Conservation (phyloP, 1,140 invertebrate species). For the Formica exsecta region DNA sequence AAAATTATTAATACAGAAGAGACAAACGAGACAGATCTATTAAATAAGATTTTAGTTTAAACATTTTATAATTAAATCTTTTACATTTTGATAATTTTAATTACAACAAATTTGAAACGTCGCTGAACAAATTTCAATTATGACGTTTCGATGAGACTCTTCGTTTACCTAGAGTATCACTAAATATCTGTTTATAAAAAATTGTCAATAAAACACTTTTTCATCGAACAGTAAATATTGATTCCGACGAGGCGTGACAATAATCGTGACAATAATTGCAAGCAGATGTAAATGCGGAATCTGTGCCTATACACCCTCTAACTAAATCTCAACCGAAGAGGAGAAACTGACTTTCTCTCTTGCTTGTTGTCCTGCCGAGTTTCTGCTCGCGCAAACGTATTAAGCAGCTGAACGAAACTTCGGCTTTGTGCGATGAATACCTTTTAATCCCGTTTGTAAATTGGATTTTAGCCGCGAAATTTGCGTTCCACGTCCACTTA, state of each 20-base stretch:
- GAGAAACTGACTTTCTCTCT: not conserved
- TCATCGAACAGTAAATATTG: not conserved
- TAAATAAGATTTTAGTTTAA: not conserved
- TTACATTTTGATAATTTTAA: not conserved
- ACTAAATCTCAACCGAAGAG: slow-evolving; percentile 21
- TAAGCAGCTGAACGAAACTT: slow-evolving; percentile 56
- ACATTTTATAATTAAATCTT: not conserved
- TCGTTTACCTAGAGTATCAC: not conserved
- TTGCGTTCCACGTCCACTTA: slow-evolving; percentile 25
- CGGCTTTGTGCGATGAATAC: slow-evolving; percentile 48
- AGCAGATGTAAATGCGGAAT: not conserved
- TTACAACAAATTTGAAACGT: not conserved
- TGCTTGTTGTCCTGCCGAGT: slow-evolving; percentile 32
- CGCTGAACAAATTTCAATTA: not conserved
- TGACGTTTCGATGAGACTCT: not conserved
- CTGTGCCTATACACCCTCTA: not conserved
- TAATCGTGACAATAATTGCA: not conserved
- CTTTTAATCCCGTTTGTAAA: slow-evolving; percentile 67
- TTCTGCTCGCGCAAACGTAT: slow-evolving; percentile 39
- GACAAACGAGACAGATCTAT: not conserved
- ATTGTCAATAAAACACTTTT: not conserved
- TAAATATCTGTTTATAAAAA: not conserved
- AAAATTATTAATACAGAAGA: not conserved
- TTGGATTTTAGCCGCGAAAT: slow-evolving; percentile 62
- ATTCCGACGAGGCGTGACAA: slow-evolving; percentile 10